These are phyloP conservation scores for Acrossocheilus wenchowensis DNA, from an alignment of 2,797 vertebrate genomes.

Conservation along the genomic window DNA sequence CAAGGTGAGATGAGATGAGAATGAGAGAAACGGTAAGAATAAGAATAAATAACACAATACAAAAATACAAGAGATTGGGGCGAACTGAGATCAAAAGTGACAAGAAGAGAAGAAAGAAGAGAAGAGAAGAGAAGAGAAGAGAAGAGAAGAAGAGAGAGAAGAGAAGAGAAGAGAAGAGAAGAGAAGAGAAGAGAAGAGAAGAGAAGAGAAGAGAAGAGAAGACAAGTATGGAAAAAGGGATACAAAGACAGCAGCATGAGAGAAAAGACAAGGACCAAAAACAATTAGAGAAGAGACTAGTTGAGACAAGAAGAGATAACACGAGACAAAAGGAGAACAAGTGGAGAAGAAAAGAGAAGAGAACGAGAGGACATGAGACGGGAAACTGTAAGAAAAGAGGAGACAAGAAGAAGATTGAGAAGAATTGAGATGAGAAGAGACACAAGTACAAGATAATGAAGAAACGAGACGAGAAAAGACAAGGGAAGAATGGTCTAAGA, in stretches of 20 bases:
- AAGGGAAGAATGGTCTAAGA: background rate
- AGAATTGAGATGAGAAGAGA: conserved; percentile 58
- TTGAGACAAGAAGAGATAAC: background rate
- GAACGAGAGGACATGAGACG: background rate
- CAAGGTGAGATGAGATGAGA: background rate
- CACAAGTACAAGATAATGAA: background rate
- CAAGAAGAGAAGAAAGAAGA: background rate
- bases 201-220: background rate
- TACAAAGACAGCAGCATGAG: background rate
- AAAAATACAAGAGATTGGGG: no score
- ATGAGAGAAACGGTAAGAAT: background rate
- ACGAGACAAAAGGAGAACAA: background rate
- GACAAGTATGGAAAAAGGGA: background rate
- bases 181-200: background rate
- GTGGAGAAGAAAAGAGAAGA: conserved; percentile 44
- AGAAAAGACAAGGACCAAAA: background rate
- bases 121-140: no score
- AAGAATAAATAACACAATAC: background rate
- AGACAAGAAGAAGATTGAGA: conserved; percentile 37
- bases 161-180: background rate
- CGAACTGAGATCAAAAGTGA: no score
- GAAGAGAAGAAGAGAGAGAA: no score
- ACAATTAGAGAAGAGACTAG: background rate
- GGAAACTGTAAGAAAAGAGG: background rate
- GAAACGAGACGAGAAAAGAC: background rate